phyloP scores from a whole-genome alignment of 92 coral and sea anemone genomes.

The Palythoa grandiflora region DNA sequence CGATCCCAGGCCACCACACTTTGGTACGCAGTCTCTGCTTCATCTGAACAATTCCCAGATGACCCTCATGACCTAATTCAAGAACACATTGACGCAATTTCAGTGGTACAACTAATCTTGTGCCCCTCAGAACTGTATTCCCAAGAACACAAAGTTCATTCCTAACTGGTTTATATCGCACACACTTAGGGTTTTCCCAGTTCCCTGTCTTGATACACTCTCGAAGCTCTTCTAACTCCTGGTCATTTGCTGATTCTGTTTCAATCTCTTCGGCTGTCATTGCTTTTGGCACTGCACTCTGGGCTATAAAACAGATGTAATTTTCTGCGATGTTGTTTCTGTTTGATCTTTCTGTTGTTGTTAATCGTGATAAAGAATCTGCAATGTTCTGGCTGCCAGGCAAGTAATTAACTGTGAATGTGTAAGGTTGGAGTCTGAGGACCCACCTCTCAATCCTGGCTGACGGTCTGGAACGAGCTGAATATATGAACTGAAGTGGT shows the following conservation, averaged over 20 bases:
- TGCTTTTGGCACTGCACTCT: conserved; percentile 34
- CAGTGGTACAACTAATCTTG: conserved; percentile 45
- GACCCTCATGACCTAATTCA: conserved; percentile 55
- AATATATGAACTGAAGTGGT: conserved; percentile 6
- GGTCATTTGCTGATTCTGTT: conserved; percentile 38
- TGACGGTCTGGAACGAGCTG: conserved; percentile 10
- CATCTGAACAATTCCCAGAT: conserved; percentile 56
- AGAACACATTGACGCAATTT: conserved; percentile 39
- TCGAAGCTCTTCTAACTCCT: conserved; percentile 41
- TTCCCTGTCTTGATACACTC: conserved; percentile 46
- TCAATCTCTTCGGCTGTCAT: conserved; percentile 42
- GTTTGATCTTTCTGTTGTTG: not conserved
- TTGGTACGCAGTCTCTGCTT: conserved; percentile 55
- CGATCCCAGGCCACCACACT: conserved; percentile 73
- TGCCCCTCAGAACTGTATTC: conserved; percentile 51
- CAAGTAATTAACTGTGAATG: conserved; percentile 52
- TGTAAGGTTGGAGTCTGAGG: conserved; percentile 48
- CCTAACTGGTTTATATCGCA: conserved; percentile 26
- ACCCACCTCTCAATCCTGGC: conserved; percentile 56
- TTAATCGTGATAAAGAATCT: conserved; percentile 41
- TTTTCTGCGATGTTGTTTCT: not conserved
- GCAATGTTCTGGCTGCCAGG: conserved; percentile 54
- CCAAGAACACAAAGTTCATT: conserved; percentile 53
- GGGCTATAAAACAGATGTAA: not conserved
- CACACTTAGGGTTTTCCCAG: conserved; percentile 47